phyloP scores from a whole-genome alignment of 2,797 vertebrate species.

The Hyperoplus lanceolatus region DNA sequence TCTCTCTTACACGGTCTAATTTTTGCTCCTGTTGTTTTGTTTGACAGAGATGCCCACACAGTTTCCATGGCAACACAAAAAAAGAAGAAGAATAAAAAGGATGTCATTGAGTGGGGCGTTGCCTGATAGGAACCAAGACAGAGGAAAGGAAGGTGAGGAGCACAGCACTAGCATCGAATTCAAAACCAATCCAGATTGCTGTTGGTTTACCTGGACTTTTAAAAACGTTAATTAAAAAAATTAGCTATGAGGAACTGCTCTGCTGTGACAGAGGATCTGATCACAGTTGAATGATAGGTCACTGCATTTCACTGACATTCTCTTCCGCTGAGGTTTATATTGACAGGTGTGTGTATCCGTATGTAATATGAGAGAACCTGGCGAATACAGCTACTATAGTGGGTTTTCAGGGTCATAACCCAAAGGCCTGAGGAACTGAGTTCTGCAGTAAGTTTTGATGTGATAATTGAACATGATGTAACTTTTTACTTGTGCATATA shows the following conservation, averaged over 20 bases:
- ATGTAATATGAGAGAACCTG: conserved; percentile 11
- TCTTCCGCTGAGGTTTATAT: conserved; percentile 16
- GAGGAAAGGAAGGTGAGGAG: conserved; percentile 25
- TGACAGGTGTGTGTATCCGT: conserved; percentile 15
- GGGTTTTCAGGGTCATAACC: conserved; percentile 49
- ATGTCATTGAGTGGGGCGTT: conserved; percentile 51
- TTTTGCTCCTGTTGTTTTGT: conserved; percentile 70
- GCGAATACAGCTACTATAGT: background rate
- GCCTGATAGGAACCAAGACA: conserved; percentile 52
- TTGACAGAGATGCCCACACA: conserved; percentile 78
- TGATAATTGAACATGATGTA: no score
- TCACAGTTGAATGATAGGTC: conserved; percentile 28
- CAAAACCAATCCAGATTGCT: conserved; percentile 11
- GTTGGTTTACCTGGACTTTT: conserved; percentile 24
- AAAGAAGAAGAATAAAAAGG: conserved; percentile 12
- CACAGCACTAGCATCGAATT: conserved; percentile 16
- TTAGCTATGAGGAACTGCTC: conserved; percentile 17
- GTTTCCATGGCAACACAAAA: conserved; percentile 83
- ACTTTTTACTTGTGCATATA: no score
- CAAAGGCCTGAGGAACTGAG: conserved; percentile 23
- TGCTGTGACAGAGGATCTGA: conserved; percentile 42
- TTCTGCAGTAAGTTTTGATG: conserved; percentile 16
- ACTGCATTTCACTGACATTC: conserved; percentile 35
- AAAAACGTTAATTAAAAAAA: conserved; percentile 44
- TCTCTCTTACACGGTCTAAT: conserved; percentile 56